Evolutionary conservation across 2,113 vertebrate genomes (phyloP).

Genomic region (Chrysemys picta): DNA sequence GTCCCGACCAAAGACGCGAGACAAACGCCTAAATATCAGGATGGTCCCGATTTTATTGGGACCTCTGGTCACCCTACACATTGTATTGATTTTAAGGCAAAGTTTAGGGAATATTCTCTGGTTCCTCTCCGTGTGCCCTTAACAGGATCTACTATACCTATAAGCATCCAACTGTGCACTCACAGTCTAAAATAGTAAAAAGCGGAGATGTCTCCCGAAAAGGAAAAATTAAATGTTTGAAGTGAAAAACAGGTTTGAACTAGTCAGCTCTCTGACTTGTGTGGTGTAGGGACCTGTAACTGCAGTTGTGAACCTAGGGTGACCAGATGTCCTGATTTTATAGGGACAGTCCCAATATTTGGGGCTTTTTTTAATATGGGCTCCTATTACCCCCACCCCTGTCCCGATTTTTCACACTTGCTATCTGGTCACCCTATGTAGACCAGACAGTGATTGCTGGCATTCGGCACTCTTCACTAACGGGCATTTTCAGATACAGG

Average conservation of each 20-base stretch:
- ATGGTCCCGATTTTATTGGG: too few species aligned
- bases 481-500: not conserved
- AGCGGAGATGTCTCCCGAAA: not conserved
- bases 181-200: not conserved
- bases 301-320: not conserved
- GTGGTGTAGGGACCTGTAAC: not conserved
- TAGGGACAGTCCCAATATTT: too few species aligned
- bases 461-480: not conserved
- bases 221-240: not conserved
- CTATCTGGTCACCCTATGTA: too few species aligned
- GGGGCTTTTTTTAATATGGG: too few species aligned
- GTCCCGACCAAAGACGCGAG: too few species aligned
- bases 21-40: too few species aligned
- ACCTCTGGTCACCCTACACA: not conserved
- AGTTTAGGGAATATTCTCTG: not conserved
- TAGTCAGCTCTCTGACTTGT: not conserved
- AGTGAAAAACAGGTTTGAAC: not conserved
- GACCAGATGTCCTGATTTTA: too few species aligned
- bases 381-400: too few species aligned
- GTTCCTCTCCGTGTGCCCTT: not conserved
- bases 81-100: not conserved
- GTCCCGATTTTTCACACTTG: too few species aligned
- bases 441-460: not conserved
- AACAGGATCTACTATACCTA: not conserved
- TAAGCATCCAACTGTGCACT: not conserved